These are phyloP conservation scores for Drosophila sechellia DNA, from an alignment of 1,140 invertebrate species.

Conservation along the genomic window DNA sequence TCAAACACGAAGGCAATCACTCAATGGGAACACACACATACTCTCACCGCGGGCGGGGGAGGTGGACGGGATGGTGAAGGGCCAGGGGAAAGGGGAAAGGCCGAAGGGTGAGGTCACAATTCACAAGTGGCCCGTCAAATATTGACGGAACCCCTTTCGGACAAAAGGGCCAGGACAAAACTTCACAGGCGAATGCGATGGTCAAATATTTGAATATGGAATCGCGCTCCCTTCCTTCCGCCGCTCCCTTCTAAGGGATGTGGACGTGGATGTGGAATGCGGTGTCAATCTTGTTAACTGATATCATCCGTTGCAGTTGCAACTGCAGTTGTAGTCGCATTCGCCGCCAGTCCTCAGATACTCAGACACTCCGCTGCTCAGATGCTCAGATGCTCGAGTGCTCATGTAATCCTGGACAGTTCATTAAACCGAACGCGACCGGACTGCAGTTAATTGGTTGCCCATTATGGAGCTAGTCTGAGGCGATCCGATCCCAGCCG, in stretches of 20 bases:
- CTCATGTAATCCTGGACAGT: constrained; percentile 50
- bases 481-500: constrained; percentile 20
- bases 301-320: constrained; percentile 24
- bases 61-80: too few relatives aligned
- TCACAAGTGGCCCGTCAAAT: constrained; percentile 68
- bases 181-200: constrained; percentile 63
- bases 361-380: constrained; percentile 3
- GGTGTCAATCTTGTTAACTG: constrained; percentile 50
- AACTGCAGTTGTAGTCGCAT: not conserved
- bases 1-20: constrained; percentile 69
- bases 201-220: constrained; percentile 66
- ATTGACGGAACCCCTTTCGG: constrained; percentile 71
- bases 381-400: constrained; percentile 5
- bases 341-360: not conserved
- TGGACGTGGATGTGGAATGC: constrained; percentile 27
- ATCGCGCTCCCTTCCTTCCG: not conserved
- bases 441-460: constrained; percentile 49
- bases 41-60: not conserved
- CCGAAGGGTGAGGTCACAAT: constrained; percentile 45
- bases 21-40: constrained; percentile 66
- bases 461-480: constrained; percentile 50
- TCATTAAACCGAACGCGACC: constrained; percentile 48
- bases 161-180: constrained; percentile 50
- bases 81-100: not conserved
- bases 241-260: not conserved